Evolutionary conservation across 2,113 vertebrate genomes (phyloP), one percentile per base, ranked within the genome.

Genomic region (Tapirus terrestris): DNA sequence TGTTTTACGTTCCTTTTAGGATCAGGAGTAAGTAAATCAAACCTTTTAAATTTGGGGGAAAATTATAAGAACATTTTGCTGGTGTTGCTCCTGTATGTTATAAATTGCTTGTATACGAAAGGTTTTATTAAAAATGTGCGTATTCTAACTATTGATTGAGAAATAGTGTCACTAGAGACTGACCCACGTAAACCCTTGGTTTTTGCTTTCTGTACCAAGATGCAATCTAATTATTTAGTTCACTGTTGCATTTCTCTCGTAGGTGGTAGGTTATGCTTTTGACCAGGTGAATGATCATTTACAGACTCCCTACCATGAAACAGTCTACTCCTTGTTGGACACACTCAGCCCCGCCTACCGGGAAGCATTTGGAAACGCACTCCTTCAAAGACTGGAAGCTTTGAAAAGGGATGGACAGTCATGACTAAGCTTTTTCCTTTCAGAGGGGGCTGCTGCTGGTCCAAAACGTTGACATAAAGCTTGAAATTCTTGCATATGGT

Each of bases 241-340:
- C 89, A 97, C 80, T 25, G 45, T 23, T 65, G 13, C 43, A 2
- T 95, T 89, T 98, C 82, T 98, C 90, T 97, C 20, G 76, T 98
- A 99, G 99, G 99, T 99, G 90, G 99, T 99, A 96, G 99, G 99
- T 92, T 99, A 99, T 61, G 98, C 98, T 91, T 99, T 99, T 94
- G 99, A 99, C 98, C 99, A 99, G 84, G 99, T 99, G 93, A 98
- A 99, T 45, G 99, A 99, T 45, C 99, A 98, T 51, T 81, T 99
- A 94, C 99, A 98, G 97, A 99, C 98, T 45, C 99, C 99, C 6
- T 99, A 99, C 98, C 99, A 99, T 2, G 99, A 99, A 98, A 99
- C 99, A 3, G 99, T 99, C 96, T 99, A 99, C 98, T 99, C 99
- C 0, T 98, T 99, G 88, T 97, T 99, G 98, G 99, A 99, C 94